Conservation (phyloP, 1,140 invertebrate species). For the Panagrolaimus sp. region DNA sequence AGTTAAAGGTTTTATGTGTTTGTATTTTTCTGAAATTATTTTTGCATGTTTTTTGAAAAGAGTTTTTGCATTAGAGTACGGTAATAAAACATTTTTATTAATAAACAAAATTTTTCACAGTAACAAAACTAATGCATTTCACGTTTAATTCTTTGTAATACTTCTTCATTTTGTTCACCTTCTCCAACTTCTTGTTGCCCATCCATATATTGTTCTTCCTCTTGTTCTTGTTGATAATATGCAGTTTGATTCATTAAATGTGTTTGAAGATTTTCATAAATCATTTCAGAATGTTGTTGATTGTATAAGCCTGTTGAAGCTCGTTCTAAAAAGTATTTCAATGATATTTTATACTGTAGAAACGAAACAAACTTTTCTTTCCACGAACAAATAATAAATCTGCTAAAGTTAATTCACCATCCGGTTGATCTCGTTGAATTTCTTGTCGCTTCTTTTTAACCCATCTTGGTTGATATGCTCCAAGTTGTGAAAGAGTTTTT, state of each 20-base stretch:
- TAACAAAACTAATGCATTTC: too few species aligned
- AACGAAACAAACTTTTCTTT: not conserved
- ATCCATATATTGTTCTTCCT: too few species aligned
- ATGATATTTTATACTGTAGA: not conserved
- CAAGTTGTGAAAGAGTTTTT: not conserved
- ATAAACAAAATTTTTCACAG: too few species aligned
- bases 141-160: too few species aligned
- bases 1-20: too few species aligned
- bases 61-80: too few species aligned
- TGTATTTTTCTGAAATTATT: too few species aligned
- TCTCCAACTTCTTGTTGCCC: too few species aligned
- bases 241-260: not conserved
- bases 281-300: not conserved
- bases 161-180: too few species aligned
- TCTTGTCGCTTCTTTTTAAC: not conserved
- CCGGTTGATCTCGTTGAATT: not conserved
- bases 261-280: not conserved
- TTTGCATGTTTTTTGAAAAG: too few species aligned
- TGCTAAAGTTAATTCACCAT: conserved; percentile 5
- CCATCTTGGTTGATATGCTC: conserved; percentile 2
- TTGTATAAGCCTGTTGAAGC: not conserved
- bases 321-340: not conserved
- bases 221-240: too few species aligned
- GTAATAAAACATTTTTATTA: too few species aligned
- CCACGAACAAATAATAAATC: conserved; percentile 11